Conservation (phyloP, 2,888 invertebrate species). For the Iphiclides podalirius region DNA sequence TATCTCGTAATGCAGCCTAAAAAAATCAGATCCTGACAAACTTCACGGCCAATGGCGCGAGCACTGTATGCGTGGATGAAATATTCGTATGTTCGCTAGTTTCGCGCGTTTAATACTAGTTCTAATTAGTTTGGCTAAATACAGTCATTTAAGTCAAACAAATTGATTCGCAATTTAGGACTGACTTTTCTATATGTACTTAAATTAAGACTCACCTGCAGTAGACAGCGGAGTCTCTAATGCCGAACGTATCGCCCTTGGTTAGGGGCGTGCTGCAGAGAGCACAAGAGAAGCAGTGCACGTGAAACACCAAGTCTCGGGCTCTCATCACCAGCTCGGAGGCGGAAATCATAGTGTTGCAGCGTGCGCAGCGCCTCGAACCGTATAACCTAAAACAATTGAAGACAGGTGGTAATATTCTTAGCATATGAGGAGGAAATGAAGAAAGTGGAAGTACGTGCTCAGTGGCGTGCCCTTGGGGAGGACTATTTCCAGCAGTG, state of each 20-base stretch:
- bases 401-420: neutral
- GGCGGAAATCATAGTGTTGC: conserved; percentile 92
- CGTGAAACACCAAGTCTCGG: conserved; percentile 94
- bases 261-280: conserved; percentile 92
- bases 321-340: conserved; percentile 97
- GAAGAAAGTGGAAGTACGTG: neutral
- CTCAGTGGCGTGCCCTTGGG: too few species aligned
- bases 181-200: too few species aligned
- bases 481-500: too few species aligned
- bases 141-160: too few species aligned
- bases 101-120: too few species aligned
- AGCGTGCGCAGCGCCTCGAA: conserved; percentile 92
- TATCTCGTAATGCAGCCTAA: conserved; percentile 75
- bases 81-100: too few species aligned
- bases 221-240: conserved; percentile 92
- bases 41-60: neutral
- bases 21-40: conserved; percentile 7
- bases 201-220: conserved; percentile 85
- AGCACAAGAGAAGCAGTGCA: conserved; percentile 96
- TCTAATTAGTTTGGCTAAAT: too few species aligned
- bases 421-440: neutral
- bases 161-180: too few species aligned
- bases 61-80: too few species aligned
- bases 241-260: conserved; percentile 97
- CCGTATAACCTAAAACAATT: conserved; percentile 89